Evolutionary conservation across 2,797 vertebrate species (phyloP).

Genomic region (Sebastolobus altivelis): DNA sequence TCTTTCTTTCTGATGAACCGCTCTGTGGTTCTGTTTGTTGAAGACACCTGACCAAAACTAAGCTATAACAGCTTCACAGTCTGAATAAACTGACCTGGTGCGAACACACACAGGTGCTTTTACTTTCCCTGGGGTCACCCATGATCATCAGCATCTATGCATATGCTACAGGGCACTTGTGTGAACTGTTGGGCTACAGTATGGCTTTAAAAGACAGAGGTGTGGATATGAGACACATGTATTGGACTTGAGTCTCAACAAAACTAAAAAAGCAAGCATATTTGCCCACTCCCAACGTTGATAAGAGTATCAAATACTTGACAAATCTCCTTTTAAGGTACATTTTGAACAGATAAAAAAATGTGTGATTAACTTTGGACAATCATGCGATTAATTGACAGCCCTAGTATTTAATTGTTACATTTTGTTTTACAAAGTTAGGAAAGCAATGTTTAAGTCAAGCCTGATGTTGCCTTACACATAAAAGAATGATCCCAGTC

Average conservation of each 20-base stretch:
- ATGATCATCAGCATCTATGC: not conserved
- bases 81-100: not conserved
- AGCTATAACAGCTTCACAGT: not conserved
- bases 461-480: too few species aligned
- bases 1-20: not conserved
- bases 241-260: too few species aligned
- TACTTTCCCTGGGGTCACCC: not conserved
- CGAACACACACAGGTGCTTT: not conserved
- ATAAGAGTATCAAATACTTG: too few species aligned
- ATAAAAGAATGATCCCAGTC: too few species aligned
- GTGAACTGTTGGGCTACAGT: not conserved
- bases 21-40: not conserved
- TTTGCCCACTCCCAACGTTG: too few species aligned
- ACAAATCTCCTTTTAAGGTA: too few species aligned
- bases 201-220: not conserved
- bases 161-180: not conserved
- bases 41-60: not conserved
- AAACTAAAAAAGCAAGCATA: too few species aligned
- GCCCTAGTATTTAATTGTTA: accelerated
- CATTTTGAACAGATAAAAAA: accelerated
- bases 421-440: too few species aligned
- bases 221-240: too few species aligned
- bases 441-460: too few species aligned
- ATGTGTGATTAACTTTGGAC: too few species aligned
- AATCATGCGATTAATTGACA: accelerated